phyloP scores from a whole-genome alignment of 92 coral and sea anemone species.

The Virgularia gustaviana region DNA sequence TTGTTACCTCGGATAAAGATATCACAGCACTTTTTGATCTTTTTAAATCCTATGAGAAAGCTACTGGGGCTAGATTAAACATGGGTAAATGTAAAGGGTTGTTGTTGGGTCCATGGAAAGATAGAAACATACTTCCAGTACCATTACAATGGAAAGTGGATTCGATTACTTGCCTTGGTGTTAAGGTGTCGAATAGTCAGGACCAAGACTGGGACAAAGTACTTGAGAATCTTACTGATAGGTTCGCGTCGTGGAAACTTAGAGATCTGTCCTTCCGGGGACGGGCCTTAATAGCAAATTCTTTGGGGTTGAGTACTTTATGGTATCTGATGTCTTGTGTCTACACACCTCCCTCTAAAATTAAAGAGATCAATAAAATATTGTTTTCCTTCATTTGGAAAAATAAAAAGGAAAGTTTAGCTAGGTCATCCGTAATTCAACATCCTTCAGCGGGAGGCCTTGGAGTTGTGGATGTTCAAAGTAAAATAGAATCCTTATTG shows the following conservation, averaged over 20 bases:
- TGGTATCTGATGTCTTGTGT: constrained; percentile 39
- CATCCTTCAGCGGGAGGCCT: neutral
- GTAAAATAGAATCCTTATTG: neutral
- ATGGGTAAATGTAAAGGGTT: constrained; percentile 5
- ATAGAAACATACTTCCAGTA: neutral
- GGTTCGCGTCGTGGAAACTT: constrained; percentile 6
- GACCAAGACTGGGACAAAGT: constrained; percentile 16
- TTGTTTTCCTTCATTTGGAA: constrained; percentile 32
- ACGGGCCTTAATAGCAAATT: constrained; percentile 5
- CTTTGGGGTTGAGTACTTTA: constrained; percentile 17
- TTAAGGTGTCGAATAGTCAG: neutral
- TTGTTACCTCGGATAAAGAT: constrained; percentile 8
- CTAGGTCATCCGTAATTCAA: no score
- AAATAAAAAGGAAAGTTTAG: constrained; percentile 7
- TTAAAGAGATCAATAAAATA: neutral
- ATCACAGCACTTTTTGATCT: neutral
- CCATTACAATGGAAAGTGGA: neutral
- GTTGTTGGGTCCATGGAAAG: constrained; percentile 1
- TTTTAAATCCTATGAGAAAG: neutral
- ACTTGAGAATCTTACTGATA: neutral
- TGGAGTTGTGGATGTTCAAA: neutral
- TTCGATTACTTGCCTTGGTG: constrained; percentile 16
- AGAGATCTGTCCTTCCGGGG: constrained; percentile 12
- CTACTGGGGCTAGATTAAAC: constrained; percentile 24
- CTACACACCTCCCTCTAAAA: constrained; percentile 3